These are phyloP conservation scores for Zaprionus capensis DNA, from an alignment of 1,140 invertebrate species.

Conservation along the genomic window DNA sequence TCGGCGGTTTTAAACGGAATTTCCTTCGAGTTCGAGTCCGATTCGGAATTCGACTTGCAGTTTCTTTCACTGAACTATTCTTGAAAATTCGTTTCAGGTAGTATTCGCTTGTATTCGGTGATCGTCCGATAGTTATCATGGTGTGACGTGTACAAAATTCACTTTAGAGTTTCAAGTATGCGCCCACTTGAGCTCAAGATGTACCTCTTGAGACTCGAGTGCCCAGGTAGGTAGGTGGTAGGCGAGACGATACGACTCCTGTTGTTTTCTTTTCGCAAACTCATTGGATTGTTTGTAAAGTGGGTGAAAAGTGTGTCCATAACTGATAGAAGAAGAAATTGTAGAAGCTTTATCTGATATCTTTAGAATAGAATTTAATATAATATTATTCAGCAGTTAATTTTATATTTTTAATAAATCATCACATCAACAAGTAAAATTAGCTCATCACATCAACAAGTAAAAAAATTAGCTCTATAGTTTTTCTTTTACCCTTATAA, in stretches of 20 bases:
- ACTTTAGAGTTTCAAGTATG: slow-evolving; percentile 68
- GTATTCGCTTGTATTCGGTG: slow-evolving; percentile 11
- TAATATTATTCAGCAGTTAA: no score
- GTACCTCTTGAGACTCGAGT: slow-evolving; percentile 70
- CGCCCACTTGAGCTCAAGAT: slow-evolving; percentile 78
- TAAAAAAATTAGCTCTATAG: no score
- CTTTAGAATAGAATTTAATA: no score
- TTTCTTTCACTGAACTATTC: slow-evolving; percentile 59
- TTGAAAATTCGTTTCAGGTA: slow-evolving; percentile 44
- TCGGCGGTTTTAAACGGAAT: slow-evolving; percentile 81
- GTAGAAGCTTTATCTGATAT: neutral
- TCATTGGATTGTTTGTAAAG: slow-evolving; percentile 47
- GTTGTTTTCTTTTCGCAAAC: slow-evolving; percentile 52
- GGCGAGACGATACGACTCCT: slow-evolving; percentile 37
- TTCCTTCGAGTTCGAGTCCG: slow-evolving; percentile 24
- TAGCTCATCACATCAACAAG: no score
- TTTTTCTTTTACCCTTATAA: no score
- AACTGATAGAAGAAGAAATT: neutral
- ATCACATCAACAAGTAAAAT: no score
- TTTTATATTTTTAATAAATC: no score
- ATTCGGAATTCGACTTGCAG: slow-evolving; percentile 22
- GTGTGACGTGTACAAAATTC: slow-evolving; percentile 38
- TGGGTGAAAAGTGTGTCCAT: slow-evolving; percentile 1
- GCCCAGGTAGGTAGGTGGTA: slow-evolving; percentile 63
- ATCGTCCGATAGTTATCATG: slow-evolving; percentile 65